Evolutionary conservation across 2,888 invertebrate species (phyloP).

Genomic region (Cephus pulcher): DNA sequence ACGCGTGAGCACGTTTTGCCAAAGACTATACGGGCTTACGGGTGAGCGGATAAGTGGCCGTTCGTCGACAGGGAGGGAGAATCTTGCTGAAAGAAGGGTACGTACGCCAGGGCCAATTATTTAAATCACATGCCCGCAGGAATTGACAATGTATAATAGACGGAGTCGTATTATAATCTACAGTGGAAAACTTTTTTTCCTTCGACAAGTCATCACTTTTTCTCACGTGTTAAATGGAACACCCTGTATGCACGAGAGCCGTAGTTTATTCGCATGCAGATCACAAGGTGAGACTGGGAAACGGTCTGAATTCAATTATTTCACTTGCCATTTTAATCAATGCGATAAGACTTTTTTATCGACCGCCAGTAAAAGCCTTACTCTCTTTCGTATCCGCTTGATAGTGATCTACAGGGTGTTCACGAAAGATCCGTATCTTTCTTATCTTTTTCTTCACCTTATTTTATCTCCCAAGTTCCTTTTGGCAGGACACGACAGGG

Average conservation of each 20-base stretch:
- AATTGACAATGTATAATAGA: background rate
- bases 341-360: background rate
- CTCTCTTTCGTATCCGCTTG: background rate
- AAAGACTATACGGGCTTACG: background rate
- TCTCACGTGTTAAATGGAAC: background rate
- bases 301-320: background rate
- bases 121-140: slow-evolving; percentile 29
- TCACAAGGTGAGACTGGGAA: background rate
- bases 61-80: slow-evolving; percentile 14
- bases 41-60: slow-evolving; percentile 24
- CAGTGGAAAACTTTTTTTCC: background rate
- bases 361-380: background rate
- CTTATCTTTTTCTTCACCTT: no score
- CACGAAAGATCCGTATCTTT: background rate
- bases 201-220: background rate
- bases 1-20: background rate
- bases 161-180: background rate
- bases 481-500: background rate
- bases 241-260: background rate
- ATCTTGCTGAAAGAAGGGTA: slow-evolving; percentile 24
- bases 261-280: background rate
- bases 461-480: background rate
- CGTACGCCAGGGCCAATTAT: slow-evolving; percentile 27
- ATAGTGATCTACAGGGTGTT: background rate
- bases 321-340: background rate